Conservation (phyloP, 2,797 vertebrate species). For the Aselliscus stoliczkanus region DNA sequence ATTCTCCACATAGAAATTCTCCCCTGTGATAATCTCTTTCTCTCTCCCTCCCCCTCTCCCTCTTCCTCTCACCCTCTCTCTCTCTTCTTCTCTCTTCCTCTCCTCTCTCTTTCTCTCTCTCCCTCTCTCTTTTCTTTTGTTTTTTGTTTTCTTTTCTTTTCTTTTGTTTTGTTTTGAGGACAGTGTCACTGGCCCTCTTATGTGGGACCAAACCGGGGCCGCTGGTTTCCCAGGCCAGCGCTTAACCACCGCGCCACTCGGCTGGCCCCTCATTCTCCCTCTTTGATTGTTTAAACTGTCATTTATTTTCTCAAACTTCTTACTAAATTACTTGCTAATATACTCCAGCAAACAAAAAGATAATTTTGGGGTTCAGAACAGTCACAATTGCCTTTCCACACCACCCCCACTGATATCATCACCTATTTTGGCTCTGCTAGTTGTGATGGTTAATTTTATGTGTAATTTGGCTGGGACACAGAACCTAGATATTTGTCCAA, state of each 20-base stretch:
- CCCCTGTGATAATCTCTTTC: background rate
- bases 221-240: too few species aligned
- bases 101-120: too few species aligned
- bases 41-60: background rate
- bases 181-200: too few species aligned
- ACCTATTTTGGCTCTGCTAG: background rate
- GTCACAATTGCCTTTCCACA: background rate
- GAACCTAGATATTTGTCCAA: background rate
- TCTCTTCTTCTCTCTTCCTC: too few species aligned
- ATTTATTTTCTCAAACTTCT: background rate
- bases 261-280: background rate
- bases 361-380: background rate
- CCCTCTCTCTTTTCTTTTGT: too few species aligned
- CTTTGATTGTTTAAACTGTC: background rate
- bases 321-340: background rate
- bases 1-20: background rate
- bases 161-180: too few species aligned
- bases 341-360: background rate
- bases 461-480: background rate
- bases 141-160: too few species aligned
- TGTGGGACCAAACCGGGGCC: too few species aligned
- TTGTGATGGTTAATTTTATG: background rate
- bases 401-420: background rate
- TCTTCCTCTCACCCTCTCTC: too few species aligned
- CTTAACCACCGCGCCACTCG: too few species aligned